phyloP scores from a whole-genome alignment of 2,113 vertebrate genomes.

The Carollia perspicillata region DNA sequence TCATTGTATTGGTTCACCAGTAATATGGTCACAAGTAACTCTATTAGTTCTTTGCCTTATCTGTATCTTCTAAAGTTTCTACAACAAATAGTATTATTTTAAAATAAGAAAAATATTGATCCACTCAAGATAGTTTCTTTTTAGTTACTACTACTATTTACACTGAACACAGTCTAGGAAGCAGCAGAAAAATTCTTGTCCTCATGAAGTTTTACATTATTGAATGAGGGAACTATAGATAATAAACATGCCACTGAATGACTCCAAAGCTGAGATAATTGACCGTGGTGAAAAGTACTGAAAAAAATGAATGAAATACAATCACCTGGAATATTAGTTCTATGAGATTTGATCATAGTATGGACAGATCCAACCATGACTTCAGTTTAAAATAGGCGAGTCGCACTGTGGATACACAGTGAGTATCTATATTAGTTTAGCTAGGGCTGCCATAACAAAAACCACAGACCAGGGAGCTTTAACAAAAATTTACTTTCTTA shows the following conservation, averaged over 20 bases:
- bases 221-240: not conserved
- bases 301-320: not conserved
- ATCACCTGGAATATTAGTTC: not conserved
- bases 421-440: not conserved
- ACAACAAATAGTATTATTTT: not conserved
- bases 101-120: not conserved
- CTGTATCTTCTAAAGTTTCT: not conserved
- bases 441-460: not conserved
- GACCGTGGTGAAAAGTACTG: not conserved
- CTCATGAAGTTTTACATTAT: not conserved
- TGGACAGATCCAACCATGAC: not conserved
- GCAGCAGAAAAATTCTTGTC: not conserved
- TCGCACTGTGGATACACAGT: not conserved
- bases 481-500: not conserved
- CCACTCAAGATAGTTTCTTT: not conserved
- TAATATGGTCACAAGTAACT: not conserved
- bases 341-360: not conserved
- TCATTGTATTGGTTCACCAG: not conserved
- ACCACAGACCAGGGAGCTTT: not conserved
- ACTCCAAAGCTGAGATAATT: not conserved
- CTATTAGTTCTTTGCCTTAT: constrained; percentile 13
- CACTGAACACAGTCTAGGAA: not conserved
- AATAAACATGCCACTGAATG: not conserved
- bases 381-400: not conserved
- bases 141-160: not conserved